Conservation (phyloP, 2,888 invertebrate genomes). For the Lissocephala sabroskyi region DNA sequence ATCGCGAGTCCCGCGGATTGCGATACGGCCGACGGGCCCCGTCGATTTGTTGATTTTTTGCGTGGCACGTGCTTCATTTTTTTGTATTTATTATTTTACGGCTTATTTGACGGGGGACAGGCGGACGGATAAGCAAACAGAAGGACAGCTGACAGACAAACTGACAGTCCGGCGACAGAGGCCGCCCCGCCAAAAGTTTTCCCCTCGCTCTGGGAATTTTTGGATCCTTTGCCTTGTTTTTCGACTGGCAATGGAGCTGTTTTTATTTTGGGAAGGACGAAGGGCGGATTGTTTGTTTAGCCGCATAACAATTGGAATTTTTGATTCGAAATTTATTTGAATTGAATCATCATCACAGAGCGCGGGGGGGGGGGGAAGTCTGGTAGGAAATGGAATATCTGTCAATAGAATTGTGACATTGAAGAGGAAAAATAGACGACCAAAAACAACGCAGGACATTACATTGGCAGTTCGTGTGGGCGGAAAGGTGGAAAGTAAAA, state of each 20-base stretch:
- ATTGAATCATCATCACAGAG: conserved; percentile 4
- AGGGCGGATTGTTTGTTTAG: conserved; percentile 8
- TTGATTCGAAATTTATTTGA: conserved; percentile 7
- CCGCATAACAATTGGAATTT: conserved; percentile 1
- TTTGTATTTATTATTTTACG: conserved; percentile 12
- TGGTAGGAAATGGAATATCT: no score
- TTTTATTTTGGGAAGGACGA: no score
- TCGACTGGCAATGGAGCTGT: background rate
- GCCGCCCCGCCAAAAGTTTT: no score
- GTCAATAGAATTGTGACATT: no score
- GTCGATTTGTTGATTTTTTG: conserved; percentile 49
- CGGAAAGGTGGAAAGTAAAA: no score
- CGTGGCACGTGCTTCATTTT: conserved; percentile 28
- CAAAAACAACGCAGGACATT: no score
- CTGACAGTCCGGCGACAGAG: no score
- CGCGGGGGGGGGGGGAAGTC: background rate
- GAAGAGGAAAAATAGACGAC: no score
- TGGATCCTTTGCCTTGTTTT: conserved; percentile 7
- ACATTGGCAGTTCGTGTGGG: no score
- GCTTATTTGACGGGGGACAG: conserved; percentile 20
- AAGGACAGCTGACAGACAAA: no score
- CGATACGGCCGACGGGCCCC: conserved; percentile 2
- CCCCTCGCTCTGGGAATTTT: no score
- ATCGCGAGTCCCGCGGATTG: conserved; percentile 29
- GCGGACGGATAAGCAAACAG: no score